Evolutionary conservation across 2,113 vertebrate species (phyloP).

Genomic region (Polyodon spathula): DNA sequence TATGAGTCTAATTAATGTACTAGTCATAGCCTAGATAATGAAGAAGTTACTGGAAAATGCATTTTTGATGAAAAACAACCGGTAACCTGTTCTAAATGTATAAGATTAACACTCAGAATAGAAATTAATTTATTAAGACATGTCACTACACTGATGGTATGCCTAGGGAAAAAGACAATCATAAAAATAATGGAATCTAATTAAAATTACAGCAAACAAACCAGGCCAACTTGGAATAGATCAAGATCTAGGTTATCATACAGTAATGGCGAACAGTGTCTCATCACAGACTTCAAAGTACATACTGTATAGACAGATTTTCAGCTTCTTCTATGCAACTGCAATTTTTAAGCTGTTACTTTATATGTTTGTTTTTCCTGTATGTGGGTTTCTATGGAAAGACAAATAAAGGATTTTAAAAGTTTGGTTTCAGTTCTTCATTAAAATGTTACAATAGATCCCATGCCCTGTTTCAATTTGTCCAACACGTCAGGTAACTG

Average conservation of each 20-base stretch:
- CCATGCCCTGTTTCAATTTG: no score
- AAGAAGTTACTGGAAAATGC: slow-evolving; percentile 10
- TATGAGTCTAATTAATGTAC: slow-evolving; percentile 28
- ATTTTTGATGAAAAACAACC: slow-evolving; percentile 28
- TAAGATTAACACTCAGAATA: slow-evolving; percentile 28
- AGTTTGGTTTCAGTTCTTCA: no score
- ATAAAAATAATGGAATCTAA: slow-evolving; percentile 31
- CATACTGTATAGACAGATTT: no score
- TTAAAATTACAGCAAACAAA: slow-evolving; percentile 33
- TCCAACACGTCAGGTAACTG: no score
- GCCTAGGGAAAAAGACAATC: slow-evolving; percentile 29
- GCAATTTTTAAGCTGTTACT: no score
- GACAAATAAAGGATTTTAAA: no score
- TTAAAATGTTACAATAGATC: no score
- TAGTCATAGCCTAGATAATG: slow-evolving; percentile 18
- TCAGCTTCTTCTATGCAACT: no score
- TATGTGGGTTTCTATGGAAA: no score
- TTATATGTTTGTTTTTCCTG: no score
- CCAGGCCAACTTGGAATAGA: background rate
- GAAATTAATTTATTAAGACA: slow-evolving; percentile 26
- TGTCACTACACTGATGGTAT: slow-evolving; percentile 24
- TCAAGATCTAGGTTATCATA: background rate
- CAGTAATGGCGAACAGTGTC: no score
- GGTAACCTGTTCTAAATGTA: slow-evolving; percentile 15
- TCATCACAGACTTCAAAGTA: no score